These are phyloP conservation scores for Patella depressa DNA, from an alignment of 2,888 invertebrate species.

Conservation along the genomic window DNA sequence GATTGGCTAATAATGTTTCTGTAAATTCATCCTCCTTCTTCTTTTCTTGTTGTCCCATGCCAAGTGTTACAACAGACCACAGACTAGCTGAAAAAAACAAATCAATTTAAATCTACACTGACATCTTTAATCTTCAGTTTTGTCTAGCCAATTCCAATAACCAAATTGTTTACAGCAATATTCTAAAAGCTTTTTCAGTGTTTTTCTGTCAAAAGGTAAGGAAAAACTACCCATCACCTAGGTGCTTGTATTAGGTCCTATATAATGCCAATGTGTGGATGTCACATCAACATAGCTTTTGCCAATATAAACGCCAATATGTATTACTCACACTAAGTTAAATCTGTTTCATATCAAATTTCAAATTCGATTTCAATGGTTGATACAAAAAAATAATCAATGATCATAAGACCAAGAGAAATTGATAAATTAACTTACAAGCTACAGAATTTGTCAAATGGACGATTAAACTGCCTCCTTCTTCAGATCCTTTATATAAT, in stretches of 20 bases:
- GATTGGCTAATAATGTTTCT: conserved; percentile 81
- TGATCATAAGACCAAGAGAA: too few species aligned
- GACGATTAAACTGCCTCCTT: conserved; percentile 54
- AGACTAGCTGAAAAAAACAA: conserved; percentile 65
- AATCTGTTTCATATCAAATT: neutral
- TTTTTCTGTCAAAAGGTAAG: too few species aligned
- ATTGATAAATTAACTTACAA: conserved; percentile 50
- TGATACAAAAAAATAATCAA: too few species aligned
- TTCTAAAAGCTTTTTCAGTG: neutral
- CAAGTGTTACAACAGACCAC: conserved; percentile 72
- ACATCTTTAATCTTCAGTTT: neutral
- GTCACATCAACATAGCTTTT: too few species aligned
- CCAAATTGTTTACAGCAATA: neutral
- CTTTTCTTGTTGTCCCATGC: conserved; percentile 62
- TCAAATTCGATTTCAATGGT: neutral
- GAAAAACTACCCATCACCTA: too few species aligned
- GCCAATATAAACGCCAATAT: too few species aligned
- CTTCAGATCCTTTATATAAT: conserved; percentile 53
- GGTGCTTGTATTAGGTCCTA: too few species aligned
- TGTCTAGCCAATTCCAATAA: neutral
- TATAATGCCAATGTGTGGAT: too few species aligned
- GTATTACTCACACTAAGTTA: neutral
- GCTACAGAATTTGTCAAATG: conserved; percentile 62
- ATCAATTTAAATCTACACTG: neutral
- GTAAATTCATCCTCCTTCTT: conserved; percentile 63